phyloP scores from a whole-genome alignment of 2,888 invertebrate genomes.

The Serripes groenlandicus region DNA sequence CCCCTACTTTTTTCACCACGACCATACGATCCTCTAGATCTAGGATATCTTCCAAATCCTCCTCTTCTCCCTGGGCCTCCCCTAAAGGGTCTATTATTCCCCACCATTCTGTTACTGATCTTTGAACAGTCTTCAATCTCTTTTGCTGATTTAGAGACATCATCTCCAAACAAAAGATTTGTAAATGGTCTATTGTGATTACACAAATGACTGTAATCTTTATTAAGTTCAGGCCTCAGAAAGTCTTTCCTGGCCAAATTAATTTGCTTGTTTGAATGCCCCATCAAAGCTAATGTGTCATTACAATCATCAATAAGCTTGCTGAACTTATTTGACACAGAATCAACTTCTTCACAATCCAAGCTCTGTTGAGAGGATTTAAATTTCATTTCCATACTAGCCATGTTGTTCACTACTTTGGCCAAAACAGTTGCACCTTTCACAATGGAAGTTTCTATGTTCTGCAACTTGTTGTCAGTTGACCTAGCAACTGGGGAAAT shows the following conservation, averaged over 20 bases:
- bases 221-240: conserved; percentile 7
- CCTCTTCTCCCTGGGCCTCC: too few relatives aligned
- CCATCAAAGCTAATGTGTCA: conserved; percentile 31
- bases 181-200: conserved; percentile 7
- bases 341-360: too few relatives aligned
- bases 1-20: too few relatives aligned
- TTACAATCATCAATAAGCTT: conserved; percentile 18
- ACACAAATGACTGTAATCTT: conserved; percentile 18
- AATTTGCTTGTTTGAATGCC: conserved; percentile 34
- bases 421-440: conserved; percentile 37
- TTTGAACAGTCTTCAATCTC: conserved; percentile 18
- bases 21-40: too few relatives aligned
- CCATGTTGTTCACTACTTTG: conserved; percentile 39
- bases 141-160: conserved; percentile 3
- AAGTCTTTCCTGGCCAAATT: conserved; percentile 12
- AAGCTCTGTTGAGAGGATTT: too few relatives aligned
- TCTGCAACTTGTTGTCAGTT: conserved; percentile 37
- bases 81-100: too few relatives aligned
- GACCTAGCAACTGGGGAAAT: conserved; percentile 6
- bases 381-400: background rate
- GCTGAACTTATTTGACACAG: background rate
- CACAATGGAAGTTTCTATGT: conserved; percentile 28
- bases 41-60: too few relatives aligned
- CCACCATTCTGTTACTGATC: background rate
- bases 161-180: conserved; percentile 6